These are phyloP conservation scores for Microctonus aethiopoides DNA, from an alignment of 2,888 invertebrate species.

Conservation along the genomic window DNA sequence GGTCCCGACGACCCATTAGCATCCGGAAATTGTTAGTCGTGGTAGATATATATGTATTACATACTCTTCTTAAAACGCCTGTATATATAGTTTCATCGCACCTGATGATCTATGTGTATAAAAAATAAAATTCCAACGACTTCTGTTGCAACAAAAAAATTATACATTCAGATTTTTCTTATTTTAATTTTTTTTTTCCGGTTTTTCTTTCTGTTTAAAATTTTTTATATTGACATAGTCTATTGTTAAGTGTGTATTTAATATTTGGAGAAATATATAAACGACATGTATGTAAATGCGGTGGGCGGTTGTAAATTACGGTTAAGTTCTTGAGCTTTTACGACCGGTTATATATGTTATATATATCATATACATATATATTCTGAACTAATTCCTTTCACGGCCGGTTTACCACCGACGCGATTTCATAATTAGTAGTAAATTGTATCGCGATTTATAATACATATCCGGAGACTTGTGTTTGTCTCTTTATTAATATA, in stretches of 20 bases:
- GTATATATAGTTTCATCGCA: conserved; percentile 26
- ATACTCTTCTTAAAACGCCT: conserved; percentile 40
- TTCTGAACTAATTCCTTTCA: conserved; percentile 30
- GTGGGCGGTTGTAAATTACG: background rate
- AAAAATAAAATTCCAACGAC: too few relatives aligned
- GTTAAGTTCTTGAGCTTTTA: conserved; percentile 16
- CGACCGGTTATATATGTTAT: conserved; percentile 23
- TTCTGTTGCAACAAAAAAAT: too few relatives aligned
- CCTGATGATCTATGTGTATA: conserved; percentile 16
- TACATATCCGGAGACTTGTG: conserved; percentile 20
- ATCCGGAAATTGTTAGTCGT: conserved; percentile 62
- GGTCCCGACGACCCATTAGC: conserved; percentile 56
- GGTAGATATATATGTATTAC: conserved; percentile 52
- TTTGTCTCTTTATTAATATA: too few relatives aligned
- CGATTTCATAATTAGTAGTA: conserved; percentile 35
- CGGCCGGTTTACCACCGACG: conserved; percentile 30
- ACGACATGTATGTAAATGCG: background rate
- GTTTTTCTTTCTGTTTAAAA: too few relatives aligned
- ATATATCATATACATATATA: too few relatives aligned
- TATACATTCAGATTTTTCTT: too few relatives aligned
- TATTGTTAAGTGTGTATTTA: too few relatives aligned
- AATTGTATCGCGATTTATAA: conserved; percentile 31
- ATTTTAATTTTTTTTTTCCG: too few relatives aligned
- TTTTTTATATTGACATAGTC: too few relatives aligned
- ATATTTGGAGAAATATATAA: background rate